Conservation (phyloP, 2,797 vertebrate genomes). For the Serranus cabrilla region DNA sequence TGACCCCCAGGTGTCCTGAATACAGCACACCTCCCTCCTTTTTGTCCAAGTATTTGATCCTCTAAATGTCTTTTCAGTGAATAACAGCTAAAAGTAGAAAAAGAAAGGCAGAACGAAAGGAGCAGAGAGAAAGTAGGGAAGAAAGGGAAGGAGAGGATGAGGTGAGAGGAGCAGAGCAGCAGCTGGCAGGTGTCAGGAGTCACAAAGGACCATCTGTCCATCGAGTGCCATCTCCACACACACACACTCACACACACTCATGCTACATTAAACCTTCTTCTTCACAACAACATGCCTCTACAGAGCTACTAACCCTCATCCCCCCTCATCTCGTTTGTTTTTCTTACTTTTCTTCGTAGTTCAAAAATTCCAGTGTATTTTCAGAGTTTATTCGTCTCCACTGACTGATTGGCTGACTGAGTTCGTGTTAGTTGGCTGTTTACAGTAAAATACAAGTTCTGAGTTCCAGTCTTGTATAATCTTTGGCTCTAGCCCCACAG, state of each 20-base stretch:
- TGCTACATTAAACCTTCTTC: constrained; percentile 90
- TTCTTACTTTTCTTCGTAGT: not conserved
- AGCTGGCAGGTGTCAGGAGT: constrained; percentile 99
- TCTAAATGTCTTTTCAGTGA: constrained; percentile 33
- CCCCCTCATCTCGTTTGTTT: not conserved
- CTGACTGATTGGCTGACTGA: not conserved
- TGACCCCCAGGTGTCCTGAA: constrained; percentile 18
- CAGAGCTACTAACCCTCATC: constrained; percentile 48
- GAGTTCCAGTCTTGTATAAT: constrained; percentile 7
- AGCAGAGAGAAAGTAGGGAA: constrained; percentile 20
- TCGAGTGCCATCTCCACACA: constrained; percentile 86
- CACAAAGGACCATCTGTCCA: constrained; percentile 99
- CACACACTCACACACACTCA: constrained; percentile 48
- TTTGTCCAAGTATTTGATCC: constrained; percentile 34
- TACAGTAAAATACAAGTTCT: constrained; percentile 25
- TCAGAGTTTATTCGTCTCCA: constrained; percentile 7
- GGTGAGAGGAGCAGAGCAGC: constrained; percentile 89
- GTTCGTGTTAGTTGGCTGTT: constrained; percentile 2
- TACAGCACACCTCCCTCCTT: constrained; percentile 3
- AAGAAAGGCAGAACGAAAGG: constrained; percentile 19
- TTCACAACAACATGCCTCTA: constrained; percentile 79
- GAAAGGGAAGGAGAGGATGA: constrained; percentile 52
- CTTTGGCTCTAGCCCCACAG: constrained; percentile 12
- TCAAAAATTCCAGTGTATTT: not conserved
- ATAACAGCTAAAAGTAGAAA: constrained; percentile 21